phyloP scores from a whole-genome alignment of 53 echinoderm and acorn worm genomes.

The Apostichopus leukothele region DNA sequence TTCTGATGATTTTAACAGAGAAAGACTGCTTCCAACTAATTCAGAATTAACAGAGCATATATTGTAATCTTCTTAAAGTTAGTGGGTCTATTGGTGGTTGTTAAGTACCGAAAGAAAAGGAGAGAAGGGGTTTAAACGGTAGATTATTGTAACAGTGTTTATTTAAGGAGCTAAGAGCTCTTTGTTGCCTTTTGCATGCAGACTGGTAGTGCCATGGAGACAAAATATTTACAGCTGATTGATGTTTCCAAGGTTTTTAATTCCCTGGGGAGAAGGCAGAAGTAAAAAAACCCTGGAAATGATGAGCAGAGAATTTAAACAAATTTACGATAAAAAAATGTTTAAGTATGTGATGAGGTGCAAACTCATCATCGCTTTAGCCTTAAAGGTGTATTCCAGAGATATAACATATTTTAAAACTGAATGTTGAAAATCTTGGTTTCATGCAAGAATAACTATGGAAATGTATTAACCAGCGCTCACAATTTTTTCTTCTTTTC shows the following conservation, averaged over 20 bases:
- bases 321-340: too few species aligned
- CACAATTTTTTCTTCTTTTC: too few species aligned
- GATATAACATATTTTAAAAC: too few species aligned
- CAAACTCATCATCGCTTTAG: too few species aligned
- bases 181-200: neutral
- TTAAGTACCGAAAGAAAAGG: neutral
- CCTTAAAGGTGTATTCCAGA: too few species aligned
- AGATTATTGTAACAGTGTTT: neutral
- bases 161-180: neutral
- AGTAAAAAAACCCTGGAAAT: too few species aligned
- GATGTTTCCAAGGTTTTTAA: neutral
- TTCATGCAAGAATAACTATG: too few species aligned
- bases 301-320: too few species aligned
- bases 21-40: neutral
- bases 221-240: neutral
- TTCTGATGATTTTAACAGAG: neutral
- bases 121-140: neutral
- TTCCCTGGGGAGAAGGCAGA: too few species aligned
- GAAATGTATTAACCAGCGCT: too few species aligned
- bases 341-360: too few species aligned
- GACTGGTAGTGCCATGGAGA: neutral
- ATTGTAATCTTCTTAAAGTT: neutral
- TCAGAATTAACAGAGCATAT: neutral
- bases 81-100: neutral
- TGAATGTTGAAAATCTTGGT: too few species aligned